phyloP scores from a whole-genome alignment of 2,888 invertebrate species.

The Drosophila anomalata region DNA sequence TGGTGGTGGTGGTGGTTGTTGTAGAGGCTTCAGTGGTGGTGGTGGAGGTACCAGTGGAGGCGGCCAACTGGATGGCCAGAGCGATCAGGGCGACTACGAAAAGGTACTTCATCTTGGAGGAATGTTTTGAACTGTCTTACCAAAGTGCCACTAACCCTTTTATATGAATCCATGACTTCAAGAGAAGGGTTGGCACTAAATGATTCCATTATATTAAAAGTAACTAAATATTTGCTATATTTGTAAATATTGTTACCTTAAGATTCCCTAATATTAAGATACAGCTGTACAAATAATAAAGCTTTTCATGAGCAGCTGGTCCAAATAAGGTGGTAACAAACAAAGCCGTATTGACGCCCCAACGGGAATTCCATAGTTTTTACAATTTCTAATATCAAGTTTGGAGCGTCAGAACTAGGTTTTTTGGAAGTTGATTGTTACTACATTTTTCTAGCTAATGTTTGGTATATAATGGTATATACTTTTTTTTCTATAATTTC shows the following conservation, averaged over 20 bases:
- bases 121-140: background rate
- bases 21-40: background rate
- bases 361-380: background rate
- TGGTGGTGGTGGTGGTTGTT: background rate
- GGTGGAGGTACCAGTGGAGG: constrained; percentile 7
- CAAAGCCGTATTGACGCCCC: background rate
- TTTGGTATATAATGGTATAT: no score
- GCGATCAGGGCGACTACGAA: constrained; percentile 12
- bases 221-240: background rate
- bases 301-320: background rate
- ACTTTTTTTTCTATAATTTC: no score
- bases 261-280: background rate
- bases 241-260: background rate
- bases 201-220: background rate
- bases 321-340: background rate
- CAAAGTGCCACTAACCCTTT: background rate
- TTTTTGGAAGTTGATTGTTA: background rate
- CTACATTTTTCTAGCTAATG: no score
- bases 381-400: background rate
- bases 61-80: constrained; percentile 22
- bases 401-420: no score
- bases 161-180: background rate
- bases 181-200: background rate
- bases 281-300: constrained; percentile 1
- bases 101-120: constrained; percentile 24